phyloP scores from a whole-genome alignment of 1,140 invertebrate species.

The Anoplophora glabripennis region DNA sequence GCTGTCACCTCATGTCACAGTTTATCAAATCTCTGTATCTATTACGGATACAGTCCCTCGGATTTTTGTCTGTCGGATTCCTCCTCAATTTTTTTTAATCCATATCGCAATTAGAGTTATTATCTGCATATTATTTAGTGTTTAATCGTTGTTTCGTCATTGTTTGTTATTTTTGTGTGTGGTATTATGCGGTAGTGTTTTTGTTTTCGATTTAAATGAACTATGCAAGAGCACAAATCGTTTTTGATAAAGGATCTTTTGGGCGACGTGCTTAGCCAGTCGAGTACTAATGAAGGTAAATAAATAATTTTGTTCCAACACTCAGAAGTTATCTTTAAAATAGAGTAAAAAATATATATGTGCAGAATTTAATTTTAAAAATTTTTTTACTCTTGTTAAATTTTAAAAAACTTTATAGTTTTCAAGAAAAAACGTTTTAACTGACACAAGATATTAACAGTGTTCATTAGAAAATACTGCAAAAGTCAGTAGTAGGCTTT shows the following conservation, averaged over 20 bases:
- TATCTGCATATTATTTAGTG: neutral
- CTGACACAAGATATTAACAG: too few relatives aligned
- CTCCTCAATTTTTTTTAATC: neutral
- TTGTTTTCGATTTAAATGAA: neutral
- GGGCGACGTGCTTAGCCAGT: conserved; percentile 64
- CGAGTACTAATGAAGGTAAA: conserved; percentile 39
- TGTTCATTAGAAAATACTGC: too few relatives aligned
- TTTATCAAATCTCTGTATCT: too few relatives aligned
- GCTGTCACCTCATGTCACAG: too few relatives aligned
- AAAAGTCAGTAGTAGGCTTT: too few relatives aligned
- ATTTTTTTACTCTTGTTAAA: too few relatives aligned
- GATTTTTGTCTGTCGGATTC: conserved; percentile 5
- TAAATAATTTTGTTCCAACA: neutral
- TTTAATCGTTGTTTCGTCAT: neutral
- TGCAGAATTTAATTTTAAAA: too few relatives aligned
- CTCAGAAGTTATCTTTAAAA: neutral
- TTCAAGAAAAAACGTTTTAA: too few relatives aligned
- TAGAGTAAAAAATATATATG: conserved; percentile 6
- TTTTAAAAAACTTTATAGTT: too few relatives aligned
- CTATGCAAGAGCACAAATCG: conserved; percentile 69
- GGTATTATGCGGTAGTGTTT: neutral
- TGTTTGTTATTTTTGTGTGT: neutral
- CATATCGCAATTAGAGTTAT: neutral
- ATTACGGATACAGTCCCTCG: too few relatives aligned
- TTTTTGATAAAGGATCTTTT: conserved; percentile 74